A percentile compares a stretch with the other conserved stretches of the same genome.
phyloP scores from a whole-genome alignment of 2,113 vertebrate species.

The Corythaixoides concolor region DNA sequence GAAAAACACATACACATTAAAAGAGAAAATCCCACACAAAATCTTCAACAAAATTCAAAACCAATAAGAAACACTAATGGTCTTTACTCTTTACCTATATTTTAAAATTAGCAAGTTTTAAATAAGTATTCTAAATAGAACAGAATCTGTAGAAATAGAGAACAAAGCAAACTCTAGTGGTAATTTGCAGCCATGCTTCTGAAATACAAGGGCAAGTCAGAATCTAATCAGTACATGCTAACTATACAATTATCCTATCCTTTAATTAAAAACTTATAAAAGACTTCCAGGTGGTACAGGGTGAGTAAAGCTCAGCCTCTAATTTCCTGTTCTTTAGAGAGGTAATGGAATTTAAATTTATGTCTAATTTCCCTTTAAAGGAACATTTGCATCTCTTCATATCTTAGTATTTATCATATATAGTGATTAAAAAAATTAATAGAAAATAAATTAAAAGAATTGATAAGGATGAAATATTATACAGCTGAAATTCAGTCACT shows the following conservation, averaged over 20 bases:
- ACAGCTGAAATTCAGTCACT: not conserved
- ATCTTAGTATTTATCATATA: not conserved
- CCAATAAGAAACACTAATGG: not conserved
- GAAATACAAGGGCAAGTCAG: not conserved
- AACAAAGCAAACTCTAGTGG: not conserved
- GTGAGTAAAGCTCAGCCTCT: not conserved
- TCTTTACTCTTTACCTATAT: not conserved
- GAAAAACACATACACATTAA: not conserved
- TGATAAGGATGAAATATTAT: not conserved
- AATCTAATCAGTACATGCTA: slow-evolving; percentile 22
- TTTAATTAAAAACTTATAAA: slow-evolving; percentile 33
- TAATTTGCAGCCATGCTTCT: slow-evolving; percentile 8
- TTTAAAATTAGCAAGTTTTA: not conserved
- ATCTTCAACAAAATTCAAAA: not conserved
- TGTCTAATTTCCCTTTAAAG: not conserved
- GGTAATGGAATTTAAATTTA: slow-evolving; percentile 8
- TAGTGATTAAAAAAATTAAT: not conserved
- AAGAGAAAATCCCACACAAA: not conserved
- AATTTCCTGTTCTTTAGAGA: slow-evolving; percentile 33
- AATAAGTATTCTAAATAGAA: not conserved
- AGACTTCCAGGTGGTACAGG: not conserved
- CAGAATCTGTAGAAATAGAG: not conserved
- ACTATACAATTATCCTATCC: slow-evolving; percentile 16
- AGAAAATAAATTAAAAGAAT: not conserved
- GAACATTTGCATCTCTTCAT: not conserved